phyloP scores from a whole-genome alignment of 1,140 invertebrate genomes.

The Gonioctena quinquepunctata region DNA sequence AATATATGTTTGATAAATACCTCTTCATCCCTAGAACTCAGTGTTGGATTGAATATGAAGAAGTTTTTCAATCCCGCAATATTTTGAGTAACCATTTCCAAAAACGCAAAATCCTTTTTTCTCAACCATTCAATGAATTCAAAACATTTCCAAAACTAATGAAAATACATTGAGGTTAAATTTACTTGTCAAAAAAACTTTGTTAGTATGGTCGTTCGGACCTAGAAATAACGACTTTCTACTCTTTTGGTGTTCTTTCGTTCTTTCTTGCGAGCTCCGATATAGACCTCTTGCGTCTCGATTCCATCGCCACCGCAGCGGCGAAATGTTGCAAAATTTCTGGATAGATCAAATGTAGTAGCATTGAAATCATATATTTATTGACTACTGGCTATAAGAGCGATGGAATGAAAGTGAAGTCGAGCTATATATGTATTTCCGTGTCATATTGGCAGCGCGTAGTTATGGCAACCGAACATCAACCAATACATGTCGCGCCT shows the following conservation, averaged over 20 bases:
- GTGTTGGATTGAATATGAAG: slow-evolving; percentile 46
- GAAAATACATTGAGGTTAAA: not conserved
- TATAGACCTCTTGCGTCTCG: not conserved
- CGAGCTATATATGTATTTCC: no score
- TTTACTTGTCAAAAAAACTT: not conserved
- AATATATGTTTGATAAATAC: no score
- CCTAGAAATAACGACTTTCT: not conserved
- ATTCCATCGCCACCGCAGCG: no score
- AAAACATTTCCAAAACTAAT: not conserved
- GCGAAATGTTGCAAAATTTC: no score
- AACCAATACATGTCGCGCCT: no score
- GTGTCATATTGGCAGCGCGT: no score
- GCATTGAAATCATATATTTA: no score
- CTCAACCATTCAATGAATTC: not conserved
- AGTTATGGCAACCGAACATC: no score
- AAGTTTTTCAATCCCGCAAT: slow-evolving; percentile 42
- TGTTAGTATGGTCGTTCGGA: not conserved
- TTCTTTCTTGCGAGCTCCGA: not conserved
- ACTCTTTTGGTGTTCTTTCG: not conserved
- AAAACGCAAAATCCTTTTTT: not conserved
- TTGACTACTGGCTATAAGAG: no score
- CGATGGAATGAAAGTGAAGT: no score
- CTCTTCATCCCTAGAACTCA: slow-evolving; percentile 44
- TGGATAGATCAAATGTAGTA: no score
- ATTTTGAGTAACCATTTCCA: slow-evolving; percentile 11